A percentile compares a stretch with the other conserved stretches of the same genome.
phyloP scores from a whole-genome alignment of 2,888 invertebrate species.

The Caenorhabditis japonica region DNA sequence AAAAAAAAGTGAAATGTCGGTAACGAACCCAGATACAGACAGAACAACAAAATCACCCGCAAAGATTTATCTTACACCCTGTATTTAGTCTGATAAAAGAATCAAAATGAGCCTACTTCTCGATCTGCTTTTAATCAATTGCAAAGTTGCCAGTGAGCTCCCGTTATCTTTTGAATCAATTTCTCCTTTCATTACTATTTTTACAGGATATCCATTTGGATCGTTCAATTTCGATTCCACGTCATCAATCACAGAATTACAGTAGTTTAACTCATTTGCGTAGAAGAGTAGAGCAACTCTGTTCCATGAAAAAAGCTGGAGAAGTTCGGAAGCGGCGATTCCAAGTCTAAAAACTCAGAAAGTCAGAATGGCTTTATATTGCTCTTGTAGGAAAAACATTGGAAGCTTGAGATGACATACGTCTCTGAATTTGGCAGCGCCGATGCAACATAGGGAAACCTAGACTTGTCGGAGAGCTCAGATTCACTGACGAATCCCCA shows the following conservation, averaged over 20 bases:
- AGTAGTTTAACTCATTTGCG: constrained; percentile 37
- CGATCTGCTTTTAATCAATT: constrained; percentile 14
- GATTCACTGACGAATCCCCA: constrained; percentile 39
- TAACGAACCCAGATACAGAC: too few species aligned
- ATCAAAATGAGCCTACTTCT: constrained; percentile 28
- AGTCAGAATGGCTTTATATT: too few species aligned
- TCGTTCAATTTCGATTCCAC: constrained; percentile 44
- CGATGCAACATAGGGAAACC: constrained; percentile 29
- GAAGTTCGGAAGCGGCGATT: constrained; percentile 23
- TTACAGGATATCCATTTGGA: constrained; percentile 4
- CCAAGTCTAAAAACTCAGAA: constrained; percentile 58
- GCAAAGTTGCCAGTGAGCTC: background rate
- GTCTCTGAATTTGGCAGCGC: constrained; percentile 23
- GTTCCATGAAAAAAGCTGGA: constrained; percentile 46
- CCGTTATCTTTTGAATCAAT: constrained; percentile 4
- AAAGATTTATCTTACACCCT: too few species aligned
- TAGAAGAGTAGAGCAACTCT: constrained; percentile 47
- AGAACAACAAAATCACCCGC: too few species aligned
- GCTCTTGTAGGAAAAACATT: too few species aligned
- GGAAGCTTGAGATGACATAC: background rate
- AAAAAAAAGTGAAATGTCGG: too few species aligned
- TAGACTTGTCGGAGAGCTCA: constrained; percentile 9
- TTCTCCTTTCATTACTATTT: constrained; percentile 30
- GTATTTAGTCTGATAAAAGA: too few species aligned
- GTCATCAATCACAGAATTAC: constrained; percentile 43